phyloP scores from a whole-genome alignment of 2,888 invertebrate species.

The Plebejus melissa region DNA sequence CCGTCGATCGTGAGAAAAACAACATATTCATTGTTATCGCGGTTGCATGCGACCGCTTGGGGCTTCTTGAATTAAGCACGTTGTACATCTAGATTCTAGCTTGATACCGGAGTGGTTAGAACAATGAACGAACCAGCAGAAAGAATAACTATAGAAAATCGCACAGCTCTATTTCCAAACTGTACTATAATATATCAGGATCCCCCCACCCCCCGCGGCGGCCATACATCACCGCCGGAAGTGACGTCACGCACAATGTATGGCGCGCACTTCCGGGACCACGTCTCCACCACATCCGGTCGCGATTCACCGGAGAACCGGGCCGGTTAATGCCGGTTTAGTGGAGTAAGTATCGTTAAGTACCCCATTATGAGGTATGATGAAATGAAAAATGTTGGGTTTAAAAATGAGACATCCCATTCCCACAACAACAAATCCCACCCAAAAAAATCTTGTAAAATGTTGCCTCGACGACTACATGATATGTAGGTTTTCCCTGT shows the following conservation, averaged over 20 bases:
- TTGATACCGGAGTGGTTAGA: no score
- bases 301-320: conserved; percentile 60
- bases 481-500: no score
- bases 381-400: no score
- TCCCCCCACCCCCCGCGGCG: conserved; percentile 32
- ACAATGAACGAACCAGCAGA: background rate
- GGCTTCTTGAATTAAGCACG: no score
- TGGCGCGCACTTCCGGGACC: conserved; percentile 61
- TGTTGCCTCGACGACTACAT: no score
- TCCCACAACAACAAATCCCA: no score
- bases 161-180: background rate
- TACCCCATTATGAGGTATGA: background rate
- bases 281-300: conserved; percentile 65
- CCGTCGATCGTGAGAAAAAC: no score
- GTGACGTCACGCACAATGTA: conserved; percentile 60
- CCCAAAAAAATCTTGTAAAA: no score
- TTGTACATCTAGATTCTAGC: no score
- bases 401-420: no score
- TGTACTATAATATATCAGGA: conserved; percentile 7
- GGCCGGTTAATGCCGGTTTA: conserved; percentile 50
- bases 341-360: conserved; percentile 23
- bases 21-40: no score
- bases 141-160: background rate
- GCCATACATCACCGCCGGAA: conserved; percentile 46
- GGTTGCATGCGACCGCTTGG: no score